Evolutionary conservation across 37 sponge, comb jelly and placozoan genomes (phyloP), one percentile per base, ranked within the genome.

Genomic region (Petrosia ficiformis): DNA sequence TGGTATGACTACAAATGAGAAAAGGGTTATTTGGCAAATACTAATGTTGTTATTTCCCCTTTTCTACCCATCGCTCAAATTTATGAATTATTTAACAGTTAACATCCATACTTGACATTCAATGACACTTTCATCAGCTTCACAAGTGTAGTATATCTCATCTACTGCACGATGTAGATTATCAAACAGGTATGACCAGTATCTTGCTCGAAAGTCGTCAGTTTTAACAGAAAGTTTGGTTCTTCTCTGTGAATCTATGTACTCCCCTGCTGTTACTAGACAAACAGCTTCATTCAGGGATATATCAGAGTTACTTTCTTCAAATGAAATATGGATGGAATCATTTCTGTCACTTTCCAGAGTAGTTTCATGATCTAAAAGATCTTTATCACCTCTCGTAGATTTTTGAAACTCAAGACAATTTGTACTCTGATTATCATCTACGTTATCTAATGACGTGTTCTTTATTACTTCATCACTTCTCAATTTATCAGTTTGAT

Each of bases 171-270:
- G 63, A 34, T 90, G 87, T 4, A 94, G 84, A 65, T 89, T 94
- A 77, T 94, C 92, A 83, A 94, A 94, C 59, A 94, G 77, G 76
- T 94, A 94, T 33, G 87, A 86, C 95, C 95, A 94, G 78, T 90
- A 94, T 22, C 91, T 73, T 34, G 88, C 92, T 25, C 86, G 88
- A 70, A 86, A 57, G 77, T 94, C 75, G 34, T 33, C 57, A 57
- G 69, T 72, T 65, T 6, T 64, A 4, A 31, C 16, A 48, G 54
- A 19, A 1, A 56, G 24, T 21, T 29, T 38, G 8, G 40, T 36
- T 1, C 61, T 24, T 26, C 44, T 40, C n/a, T 69, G 48, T 21
- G 2, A 25, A n/a, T 42, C 71, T 5, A 44, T 44, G 14, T 74
- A 39, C 61, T 70, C 56, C 8, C 36, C 83, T 5, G 83, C 68